phyloP scores from a whole-genome alignment of 1,140 invertebrate genomes.

The Tribolium castaneum region DNA sequence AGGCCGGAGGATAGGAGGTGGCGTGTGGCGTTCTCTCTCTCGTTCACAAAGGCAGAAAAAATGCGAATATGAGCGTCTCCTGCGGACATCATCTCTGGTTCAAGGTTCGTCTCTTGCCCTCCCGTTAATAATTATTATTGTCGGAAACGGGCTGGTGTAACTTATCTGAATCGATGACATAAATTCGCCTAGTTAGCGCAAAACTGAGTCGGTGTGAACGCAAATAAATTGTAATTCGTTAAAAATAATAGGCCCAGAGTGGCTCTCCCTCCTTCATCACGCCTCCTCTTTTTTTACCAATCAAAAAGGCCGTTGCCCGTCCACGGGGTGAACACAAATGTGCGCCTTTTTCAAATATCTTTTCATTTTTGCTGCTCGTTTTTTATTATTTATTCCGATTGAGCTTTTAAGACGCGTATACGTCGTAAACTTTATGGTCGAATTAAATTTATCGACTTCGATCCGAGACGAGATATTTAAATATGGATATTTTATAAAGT shows the following conservation, averaged over 20 bases:
- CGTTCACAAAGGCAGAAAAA: conserved; percentile 7
- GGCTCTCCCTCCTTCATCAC: not conserved
- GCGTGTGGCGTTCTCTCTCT: not conserved
- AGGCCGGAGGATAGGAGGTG: not conserved
- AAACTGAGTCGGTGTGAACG: conserved; percentile 44
- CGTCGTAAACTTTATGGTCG: conserved; percentile 21
- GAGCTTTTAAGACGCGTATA: conserved; percentile 9
- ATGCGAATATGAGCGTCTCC: conserved; percentile 33
- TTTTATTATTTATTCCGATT: conserved; percentile 4
- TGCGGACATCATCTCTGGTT: conserved; percentile 40
- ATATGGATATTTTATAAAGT: conserved; percentile 28
- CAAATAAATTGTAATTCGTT: conserved; percentile 52
- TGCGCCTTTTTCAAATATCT: not conserved
- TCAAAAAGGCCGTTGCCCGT: conserved; percentile 38
- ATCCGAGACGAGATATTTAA: conserved; percentile 20
- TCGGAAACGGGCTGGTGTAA: not conserved
- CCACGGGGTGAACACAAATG: not conserved
- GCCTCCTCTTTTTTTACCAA: conserved; percentile 47
- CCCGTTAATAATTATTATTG: not conserved
- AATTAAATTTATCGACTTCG: conserved; percentile 21
- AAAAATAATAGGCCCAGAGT: conserved; percentile 50
- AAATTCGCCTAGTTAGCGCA: conserved; percentile 50
- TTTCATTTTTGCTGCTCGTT: not conserved
- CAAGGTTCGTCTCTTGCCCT: conserved; percentile 48
- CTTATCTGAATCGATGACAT: conserved; percentile 22